Conservation (phyloP, 2,797 vertebrate species). For the Mionectes olivaceus region DNA sequence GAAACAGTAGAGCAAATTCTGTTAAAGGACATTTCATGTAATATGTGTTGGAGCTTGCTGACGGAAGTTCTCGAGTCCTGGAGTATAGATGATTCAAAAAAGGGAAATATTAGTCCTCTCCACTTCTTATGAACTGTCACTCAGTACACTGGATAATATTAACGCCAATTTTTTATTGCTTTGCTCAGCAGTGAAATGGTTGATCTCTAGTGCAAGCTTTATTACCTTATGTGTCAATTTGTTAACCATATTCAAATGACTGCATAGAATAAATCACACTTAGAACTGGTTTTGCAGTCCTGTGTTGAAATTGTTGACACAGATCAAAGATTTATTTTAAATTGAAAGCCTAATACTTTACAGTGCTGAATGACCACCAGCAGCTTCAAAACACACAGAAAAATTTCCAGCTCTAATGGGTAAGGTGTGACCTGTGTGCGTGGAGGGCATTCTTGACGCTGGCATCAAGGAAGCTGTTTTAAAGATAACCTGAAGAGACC, state of each 20-base stretch:
- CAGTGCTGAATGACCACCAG: not conserved
- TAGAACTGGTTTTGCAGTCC: not conserved
- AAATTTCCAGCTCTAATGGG: not conserved
- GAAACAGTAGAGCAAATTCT: not conserved
- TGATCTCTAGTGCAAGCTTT: not conserved
- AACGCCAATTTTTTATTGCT: not conserved
- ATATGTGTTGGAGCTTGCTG: not conserved
- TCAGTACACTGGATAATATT: not conserved
- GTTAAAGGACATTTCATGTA: not conserved
- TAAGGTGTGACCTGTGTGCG: not conserved
- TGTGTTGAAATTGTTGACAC: not conserved
- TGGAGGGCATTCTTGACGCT: not conserved
- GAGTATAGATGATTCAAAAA: not conserved
- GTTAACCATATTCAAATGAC: not conserved
- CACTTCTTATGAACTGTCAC: not conserved
- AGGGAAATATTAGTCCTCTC: not conserved
- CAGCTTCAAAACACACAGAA: not conserved
- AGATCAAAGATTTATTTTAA: not conserved
- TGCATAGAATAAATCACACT: not conserved
- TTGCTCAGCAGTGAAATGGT: not conserved
- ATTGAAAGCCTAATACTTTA: not conserved
- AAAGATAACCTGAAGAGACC: not conserved
- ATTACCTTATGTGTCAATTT: not conserved
- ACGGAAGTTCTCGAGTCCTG: not conserved
- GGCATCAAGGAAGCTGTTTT: not conserved